Percentiles rank a stretch among this genome's conserved stretches.
Evolutionary conservation across 2,113 vertebrate genomes (phyloP).

Genomic region (Stegostoma tigrinum): DNA sequence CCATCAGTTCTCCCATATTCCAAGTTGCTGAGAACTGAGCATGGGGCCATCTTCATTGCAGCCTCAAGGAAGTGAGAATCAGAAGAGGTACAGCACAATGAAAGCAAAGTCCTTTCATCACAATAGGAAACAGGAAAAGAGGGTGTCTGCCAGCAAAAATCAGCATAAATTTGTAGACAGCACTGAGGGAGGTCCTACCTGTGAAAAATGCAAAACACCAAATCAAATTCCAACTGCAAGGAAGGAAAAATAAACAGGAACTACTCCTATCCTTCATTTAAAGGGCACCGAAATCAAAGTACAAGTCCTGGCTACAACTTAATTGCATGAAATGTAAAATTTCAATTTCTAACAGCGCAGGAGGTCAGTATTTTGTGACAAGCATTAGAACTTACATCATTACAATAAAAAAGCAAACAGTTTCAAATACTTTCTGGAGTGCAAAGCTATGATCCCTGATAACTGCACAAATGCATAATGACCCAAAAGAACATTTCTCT

Average conservation of each 20-base stretch:
- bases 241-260: not conserved
- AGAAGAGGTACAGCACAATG: not conserved
- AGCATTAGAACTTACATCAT: not conserved
- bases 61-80: no score
- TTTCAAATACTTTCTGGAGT: not conserved
- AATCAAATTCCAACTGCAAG: not conserved
- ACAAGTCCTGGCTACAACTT: not conserved
- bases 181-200: not conserved
- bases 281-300: not conserved
- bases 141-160: not conserved
- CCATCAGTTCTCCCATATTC: not conserved
- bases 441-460: no score
- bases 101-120: conserved; percentile 8
- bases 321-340: not conserved
- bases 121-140: conserved; percentile 22
- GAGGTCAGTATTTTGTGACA: not conserved
- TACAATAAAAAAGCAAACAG: not conserved
- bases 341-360: not conserved
- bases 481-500: no score
- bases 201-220: not conserved
- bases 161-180: conserved; percentile 26
- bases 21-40: not conserved
- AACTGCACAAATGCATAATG: no score
- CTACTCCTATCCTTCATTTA: not conserved
- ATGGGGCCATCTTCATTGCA: not conserved